Evolutionary conservation across 2,888 invertebrate species (phyloP).

Genomic region (Cryptocephalus primarius): DNA sequence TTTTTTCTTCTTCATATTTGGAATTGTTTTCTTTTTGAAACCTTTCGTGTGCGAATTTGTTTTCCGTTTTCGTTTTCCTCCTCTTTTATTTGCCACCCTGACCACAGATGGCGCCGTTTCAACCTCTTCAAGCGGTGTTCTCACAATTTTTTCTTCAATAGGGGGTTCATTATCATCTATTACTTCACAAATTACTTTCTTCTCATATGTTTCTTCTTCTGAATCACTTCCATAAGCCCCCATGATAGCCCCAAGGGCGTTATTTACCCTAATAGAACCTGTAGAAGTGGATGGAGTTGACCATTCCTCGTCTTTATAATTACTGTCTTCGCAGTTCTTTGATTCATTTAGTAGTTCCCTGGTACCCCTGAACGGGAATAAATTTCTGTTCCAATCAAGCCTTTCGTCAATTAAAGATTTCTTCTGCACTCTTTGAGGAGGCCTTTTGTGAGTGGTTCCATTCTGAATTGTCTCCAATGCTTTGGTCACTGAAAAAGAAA

Average conservation of each 20-base stretch:
- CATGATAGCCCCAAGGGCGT: constrained; percentile 46
- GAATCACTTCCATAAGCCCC: constrained; percentile 48
- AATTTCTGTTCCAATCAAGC: constrained; percentile 31
- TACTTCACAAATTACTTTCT: constrained; percentile 2
- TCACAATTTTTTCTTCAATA: constrained; percentile 38
- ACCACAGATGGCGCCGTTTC: constrained; percentile 1
- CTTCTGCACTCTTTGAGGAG: constrained; percentile 1
- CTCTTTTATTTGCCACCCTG: constrained; percentile 6
- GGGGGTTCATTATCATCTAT: constrained; percentile 40
- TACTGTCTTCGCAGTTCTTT: constrained; percentile 19
- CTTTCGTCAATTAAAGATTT: constrained; percentile 29
- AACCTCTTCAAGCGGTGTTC: constrained; percentile 10
- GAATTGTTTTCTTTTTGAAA: background rate
- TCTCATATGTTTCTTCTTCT: constrained; percentile 10
- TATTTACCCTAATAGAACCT: constrained; percentile 33
- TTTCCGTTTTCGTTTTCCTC: constrained; percentile 10
- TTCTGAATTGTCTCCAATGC: too few species aligned
- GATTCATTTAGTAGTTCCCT: constrained; percentile 19
- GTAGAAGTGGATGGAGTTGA: background rate
- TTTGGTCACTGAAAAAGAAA: constrained; percentile 13
- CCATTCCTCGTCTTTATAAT: constrained; percentile 33
- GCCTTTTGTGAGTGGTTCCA: background rate
- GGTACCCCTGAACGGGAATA: constrained; percentile 35
- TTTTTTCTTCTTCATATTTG: constrained; percentile 8
- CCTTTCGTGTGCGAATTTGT: constrained; percentile 2